These are phyloP conservation scores for Pseudorasbora parva DNA, from an alignment of 2,113 vertebrate genomes.

Conservation along the genomic window DNA sequence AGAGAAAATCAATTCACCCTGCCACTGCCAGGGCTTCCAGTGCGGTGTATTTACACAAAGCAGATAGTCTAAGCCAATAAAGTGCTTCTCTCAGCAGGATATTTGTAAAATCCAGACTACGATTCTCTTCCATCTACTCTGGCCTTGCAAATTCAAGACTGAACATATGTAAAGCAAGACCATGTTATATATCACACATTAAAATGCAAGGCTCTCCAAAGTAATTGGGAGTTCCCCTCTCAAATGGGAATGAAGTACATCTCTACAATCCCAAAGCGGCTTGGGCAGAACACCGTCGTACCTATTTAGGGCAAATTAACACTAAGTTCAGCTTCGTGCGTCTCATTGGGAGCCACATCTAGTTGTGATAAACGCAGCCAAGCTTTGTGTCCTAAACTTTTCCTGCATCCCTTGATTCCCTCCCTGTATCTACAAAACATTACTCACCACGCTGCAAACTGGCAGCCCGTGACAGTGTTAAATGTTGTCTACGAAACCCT, in stretches of 20 bases:
- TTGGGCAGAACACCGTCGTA: neutral
- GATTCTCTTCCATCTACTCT: constrained; percentile 14
- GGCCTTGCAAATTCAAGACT: neutral
- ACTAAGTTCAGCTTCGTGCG: neutral
- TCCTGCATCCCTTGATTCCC: neutral
- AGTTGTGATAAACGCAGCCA: constrained; percentile 4
- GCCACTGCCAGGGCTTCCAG: constrained; percentile 9
- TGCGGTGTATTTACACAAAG: constrained; percentile 39
- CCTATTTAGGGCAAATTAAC: constrained; percentile 27
- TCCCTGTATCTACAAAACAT: neutral
- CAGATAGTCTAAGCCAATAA: constrained; percentile 41
- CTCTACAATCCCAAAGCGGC: constrained; percentile 16
- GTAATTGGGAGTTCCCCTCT: constrained; percentile 29
- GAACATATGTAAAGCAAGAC: neutral
- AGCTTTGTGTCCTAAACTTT: neutral
- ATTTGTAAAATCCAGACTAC: constrained; percentile 7
- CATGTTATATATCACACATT: neutral
- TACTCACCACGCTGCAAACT: neutral
- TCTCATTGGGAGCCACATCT: constrained; percentile 5
- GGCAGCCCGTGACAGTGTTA: neutral
- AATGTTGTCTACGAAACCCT: neutral
- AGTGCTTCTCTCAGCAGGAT: constrained; percentile 20
- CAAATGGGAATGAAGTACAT: neutral
- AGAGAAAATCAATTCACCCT: constrained; percentile 39
- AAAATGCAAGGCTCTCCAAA: neutral